phyloP scores from a whole-genome alignment of 2,888 invertebrate species.

The Melipona beecheii region DNA sequence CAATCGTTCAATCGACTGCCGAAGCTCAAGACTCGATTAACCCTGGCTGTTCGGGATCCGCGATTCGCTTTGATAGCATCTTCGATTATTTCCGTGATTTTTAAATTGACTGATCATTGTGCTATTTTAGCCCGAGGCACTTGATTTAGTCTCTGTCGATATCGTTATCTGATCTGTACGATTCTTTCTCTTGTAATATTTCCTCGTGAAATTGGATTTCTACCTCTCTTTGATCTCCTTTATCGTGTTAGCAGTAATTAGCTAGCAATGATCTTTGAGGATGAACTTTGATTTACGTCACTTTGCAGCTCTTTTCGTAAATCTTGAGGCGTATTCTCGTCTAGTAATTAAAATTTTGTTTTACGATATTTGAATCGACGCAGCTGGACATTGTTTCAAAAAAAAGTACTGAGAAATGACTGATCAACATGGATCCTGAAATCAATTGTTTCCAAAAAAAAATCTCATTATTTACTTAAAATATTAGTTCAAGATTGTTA shows the following conservation, averaged over 20 bases:
- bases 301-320: not conserved
- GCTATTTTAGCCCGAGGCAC: not conserved
- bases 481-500: no score
- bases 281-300: not conserved
- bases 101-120: not conserved
- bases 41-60: not conserved
- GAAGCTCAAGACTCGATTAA: slow-evolving; percentile 4
- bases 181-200: not conserved
- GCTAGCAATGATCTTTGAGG: not conserved
- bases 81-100: not conserved
- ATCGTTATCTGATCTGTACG: not conserved
- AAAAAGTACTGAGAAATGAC: no score
- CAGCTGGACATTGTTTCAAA: no score
- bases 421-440: no score
- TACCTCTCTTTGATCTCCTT: not conserved
- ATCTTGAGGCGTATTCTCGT: no score
- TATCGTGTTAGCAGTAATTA: not conserved
- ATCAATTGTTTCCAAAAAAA: no score
- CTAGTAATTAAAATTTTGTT: no score
- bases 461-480: no score
- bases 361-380: no score
- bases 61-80: not conserved
- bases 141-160: no score
- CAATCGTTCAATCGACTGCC: slow-evolving; percentile 33
- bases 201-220: not conserved